Evolutionary conservation across 2,113 vertebrate genomes (phyloP).

Genomic region (Channa argus): DNA sequence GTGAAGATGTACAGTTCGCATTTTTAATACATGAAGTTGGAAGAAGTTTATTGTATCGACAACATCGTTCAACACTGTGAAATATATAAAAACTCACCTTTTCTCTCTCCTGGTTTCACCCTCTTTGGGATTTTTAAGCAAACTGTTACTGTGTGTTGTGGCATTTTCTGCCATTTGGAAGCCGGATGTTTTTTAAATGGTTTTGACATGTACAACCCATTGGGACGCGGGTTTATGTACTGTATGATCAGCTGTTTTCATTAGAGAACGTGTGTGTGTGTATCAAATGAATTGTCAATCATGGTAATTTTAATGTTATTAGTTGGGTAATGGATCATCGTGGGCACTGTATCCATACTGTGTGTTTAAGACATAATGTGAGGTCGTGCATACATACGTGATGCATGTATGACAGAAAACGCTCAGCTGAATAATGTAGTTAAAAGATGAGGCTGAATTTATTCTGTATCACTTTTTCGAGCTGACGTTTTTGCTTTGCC

Average conservation of each 20-base stretch:
- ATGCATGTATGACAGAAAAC: conserved; percentile 57
- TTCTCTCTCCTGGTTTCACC: conserved; percentile 14
- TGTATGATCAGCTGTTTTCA: conserved; percentile 81
- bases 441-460: conserved; percentile 28
- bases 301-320: conserved; percentile 79
- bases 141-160: conserved; percentile 60
- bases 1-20: conserved; percentile 8
- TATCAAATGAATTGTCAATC: conserved; percentile 80
- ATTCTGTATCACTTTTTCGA: conserved; percentile 62
- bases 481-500: conserved; percentile 37
- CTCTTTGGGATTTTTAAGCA: conserved; percentile 12
- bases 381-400: conserved; percentile 41
- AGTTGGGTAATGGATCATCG: conserved; percentile 80
- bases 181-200: conserved; percentile 55
- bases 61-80: conserved; percentile 67
- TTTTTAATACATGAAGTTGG: conserved; percentile 25
- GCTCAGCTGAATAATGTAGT: conserved; percentile 33
- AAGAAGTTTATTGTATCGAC: conserved; percentile 31
- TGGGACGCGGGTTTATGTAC: conserved; percentile 71
- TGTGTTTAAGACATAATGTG: conserved; percentile 52
- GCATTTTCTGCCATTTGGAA: conserved; percentile 68
- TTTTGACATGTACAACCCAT: conserved; percentile 70
- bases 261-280: conserved; percentile 85
- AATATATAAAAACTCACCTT: conserved; percentile 12
- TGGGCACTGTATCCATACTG: conserved; percentile 75